phyloP scores from a whole-genome alignment of 2,797 vertebrate genomes.

The Neosalanx taihuensis region DNA sequence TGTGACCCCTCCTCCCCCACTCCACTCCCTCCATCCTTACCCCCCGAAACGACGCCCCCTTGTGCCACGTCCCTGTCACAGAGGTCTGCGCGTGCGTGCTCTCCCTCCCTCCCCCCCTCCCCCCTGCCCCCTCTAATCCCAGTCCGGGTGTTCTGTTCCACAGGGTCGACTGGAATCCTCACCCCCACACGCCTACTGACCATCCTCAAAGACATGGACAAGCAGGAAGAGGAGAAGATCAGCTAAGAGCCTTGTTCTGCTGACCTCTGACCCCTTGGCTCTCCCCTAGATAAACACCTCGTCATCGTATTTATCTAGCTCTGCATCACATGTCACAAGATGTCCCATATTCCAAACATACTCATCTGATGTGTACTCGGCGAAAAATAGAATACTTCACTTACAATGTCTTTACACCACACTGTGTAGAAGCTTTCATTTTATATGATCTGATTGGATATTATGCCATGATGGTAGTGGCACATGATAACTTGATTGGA shows the following conservation, averaged over 20 bases:
- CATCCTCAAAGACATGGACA: constrained; percentile 50
- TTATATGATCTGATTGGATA: constrained; percentile 1
- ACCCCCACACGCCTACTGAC: constrained; percentile 49
- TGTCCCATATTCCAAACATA: constrained; percentile 10
- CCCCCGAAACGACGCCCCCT: not conserved
- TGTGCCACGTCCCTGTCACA: no score
- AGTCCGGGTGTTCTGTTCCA: constrained; percentile 18
- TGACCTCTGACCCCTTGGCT: not conserved
- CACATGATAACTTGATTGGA: constrained; percentile 5
- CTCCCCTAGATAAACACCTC: not conserved
- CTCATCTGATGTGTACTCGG: constrained; percentile 1
- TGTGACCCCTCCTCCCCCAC: not conserved
- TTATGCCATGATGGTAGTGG: no score
- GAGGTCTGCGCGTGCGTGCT: not conserved
- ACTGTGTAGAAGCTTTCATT: constrained; percentile 7
- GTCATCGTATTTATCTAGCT: not conserved
- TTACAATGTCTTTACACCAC: constrained; percentile 8
- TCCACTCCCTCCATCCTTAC: not conserved
- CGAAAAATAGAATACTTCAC: not conserved
- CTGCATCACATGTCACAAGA: not conserved
- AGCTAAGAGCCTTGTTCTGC: constrained; percentile 24
- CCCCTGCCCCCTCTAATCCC: not conserved
- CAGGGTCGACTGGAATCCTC: constrained; percentile 56
- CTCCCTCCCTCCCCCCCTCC: not conserved
- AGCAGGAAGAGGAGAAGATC: constrained; percentile 30